phyloP scores from a whole-genome alignment of 23 tunicate species.

The Halocynthia aurantium region DNA sequence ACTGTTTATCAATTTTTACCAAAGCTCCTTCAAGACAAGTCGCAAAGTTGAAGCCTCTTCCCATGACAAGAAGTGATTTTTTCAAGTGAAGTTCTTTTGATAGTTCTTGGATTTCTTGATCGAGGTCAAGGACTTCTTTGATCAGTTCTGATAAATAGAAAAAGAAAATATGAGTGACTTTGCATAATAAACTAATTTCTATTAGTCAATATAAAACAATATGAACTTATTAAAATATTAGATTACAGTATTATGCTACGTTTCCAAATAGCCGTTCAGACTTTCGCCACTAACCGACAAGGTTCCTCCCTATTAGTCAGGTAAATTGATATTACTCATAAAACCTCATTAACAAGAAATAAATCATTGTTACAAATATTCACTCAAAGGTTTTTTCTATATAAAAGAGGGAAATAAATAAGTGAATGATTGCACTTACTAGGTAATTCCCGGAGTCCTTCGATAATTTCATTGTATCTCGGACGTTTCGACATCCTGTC shows the following conservation, averaged over 20 bases:
- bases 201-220: too few relatives aligned
- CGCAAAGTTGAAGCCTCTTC: slow-evolving; percentile 95
- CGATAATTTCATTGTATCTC: slow-evolving; percentile 71
- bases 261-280: too few relatives aligned
- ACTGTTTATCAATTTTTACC: slow-evolving; percentile 30
- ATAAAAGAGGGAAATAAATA: background rate
- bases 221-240: too few relatives aligned
- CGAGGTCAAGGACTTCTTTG: slow-evolving; percentile 84
- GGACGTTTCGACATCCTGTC: slow-evolving; percentile 77
- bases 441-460: slow-evolving; percentile 73
- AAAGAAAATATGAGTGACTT: background rate
- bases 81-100: slow-evolving; percentile 58
- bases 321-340: too few relatives aligned
- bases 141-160: slow-evolving; percentile 59
- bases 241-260: too few relatives aligned
- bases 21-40: slow-evolving; percentile 99
- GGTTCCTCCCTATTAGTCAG: too few relatives aligned
- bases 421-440: slow-evolving; percentile 13
- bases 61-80: slow-evolving; percentile 95
- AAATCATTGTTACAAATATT: too few relatives aligned
- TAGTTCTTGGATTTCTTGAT: slow-evolving; percentile 63
- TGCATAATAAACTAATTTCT: background rate
- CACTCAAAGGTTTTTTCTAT: too few relatives aligned
- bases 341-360: too few relatives aligned
- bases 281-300: too few relatives aligned